phyloP scores from a whole-genome alignment of 2,797 vertebrate species.

The Gymnocypris eckloni region DNA sequence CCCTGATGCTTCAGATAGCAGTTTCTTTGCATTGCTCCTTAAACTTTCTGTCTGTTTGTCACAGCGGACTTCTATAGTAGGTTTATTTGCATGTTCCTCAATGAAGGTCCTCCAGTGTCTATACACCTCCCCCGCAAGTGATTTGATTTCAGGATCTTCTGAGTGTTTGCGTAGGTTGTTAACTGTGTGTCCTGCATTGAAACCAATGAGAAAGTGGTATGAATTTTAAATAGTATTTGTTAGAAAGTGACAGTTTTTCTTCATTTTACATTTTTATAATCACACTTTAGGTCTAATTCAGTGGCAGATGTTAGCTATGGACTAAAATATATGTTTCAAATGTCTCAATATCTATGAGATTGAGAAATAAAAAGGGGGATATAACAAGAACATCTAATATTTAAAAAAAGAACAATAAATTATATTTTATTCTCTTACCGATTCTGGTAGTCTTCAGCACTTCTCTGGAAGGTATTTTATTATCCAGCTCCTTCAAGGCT shows the following conservation, averaged over 20 bases:
- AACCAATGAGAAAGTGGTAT: not conserved
- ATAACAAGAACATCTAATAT: not conserved
- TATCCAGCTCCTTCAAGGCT: constrained; percentile 87
- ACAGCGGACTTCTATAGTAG: constrained; percentile 90
- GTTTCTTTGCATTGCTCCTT: constrained; percentile 84
- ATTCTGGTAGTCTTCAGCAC: constrained; percentile 92
- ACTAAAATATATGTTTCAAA: not conserved
- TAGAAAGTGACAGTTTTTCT: not conserved
- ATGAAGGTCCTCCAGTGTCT: constrained; percentile 88
- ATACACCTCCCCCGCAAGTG: constrained; percentile 84
- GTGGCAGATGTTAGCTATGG: not conserved
- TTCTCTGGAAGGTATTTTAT: constrained; percentile 94
- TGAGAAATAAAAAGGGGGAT: not conserved
- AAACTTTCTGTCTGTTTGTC: constrained; percentile 89
- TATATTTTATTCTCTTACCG: constrained; percentile 75
- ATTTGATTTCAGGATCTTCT: constrained; percentile 83
- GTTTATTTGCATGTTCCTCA: constrained; percentile 85
- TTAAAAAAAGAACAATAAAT: not conserved
- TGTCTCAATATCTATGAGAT: not conserved
- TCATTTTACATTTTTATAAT: not conserved
- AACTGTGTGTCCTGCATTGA: constrained; percentile 82
- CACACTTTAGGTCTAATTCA: not conserved
- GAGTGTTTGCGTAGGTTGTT: constrained; percentile 87
- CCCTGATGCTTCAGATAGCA: constrained; percentile 86
- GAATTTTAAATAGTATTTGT: not conserved